Evolutionary conservation across 2,113 vertebrate species (phyloP), one percentile per base, ranked within the genome.

Genomic region (Tonatia bakeri): DNA sequence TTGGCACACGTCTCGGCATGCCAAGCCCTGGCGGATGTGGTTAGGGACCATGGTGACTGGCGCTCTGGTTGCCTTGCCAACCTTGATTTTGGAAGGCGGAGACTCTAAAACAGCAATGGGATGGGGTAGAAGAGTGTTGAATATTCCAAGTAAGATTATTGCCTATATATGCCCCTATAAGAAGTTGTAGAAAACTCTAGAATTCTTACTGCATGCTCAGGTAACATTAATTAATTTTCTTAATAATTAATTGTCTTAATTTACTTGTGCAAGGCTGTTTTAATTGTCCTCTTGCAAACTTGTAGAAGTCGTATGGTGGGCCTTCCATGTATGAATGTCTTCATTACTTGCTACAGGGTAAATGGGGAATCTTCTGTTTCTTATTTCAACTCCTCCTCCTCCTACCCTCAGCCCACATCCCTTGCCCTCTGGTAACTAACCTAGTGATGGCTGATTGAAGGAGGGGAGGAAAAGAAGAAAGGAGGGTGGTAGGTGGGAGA

Each of bases 31-130:
- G 72, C 97, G 95, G 96, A 94, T 81, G 94, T 96, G 97, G 97
- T 97, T 81, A 64, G 28, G 92, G 97, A 95, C 76, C 90, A 92
- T 87, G 64, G 83, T 94, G 94, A 97, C 97, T 97, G 96, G 79
- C 28, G 12, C 56, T 95, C 86, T 83, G 9, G 97, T 97, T 95
- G 97, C 90, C 92, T 94, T 98, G 94, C 93, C 79, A 96, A 95
- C 96, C 91, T 94, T 97, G 94, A 56, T 96, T 97, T 96, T 96
- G 95, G 95, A 96, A 96, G 91, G 91, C 65, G 93, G 82, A 79
- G 84, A n/a, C 94, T 97, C 54, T 93, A 67, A 96, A 97, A 95
- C 89, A 95, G 79, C 59, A 59, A 50, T 81, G 70, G 85, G 76
- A 72, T 85, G 61, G 97, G 89, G 50, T 87, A 95, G 92, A 93